Base-by-base conservation (phyloP, 2,113 vertebrate species). In the Oceanodroma tethys region DNA sequence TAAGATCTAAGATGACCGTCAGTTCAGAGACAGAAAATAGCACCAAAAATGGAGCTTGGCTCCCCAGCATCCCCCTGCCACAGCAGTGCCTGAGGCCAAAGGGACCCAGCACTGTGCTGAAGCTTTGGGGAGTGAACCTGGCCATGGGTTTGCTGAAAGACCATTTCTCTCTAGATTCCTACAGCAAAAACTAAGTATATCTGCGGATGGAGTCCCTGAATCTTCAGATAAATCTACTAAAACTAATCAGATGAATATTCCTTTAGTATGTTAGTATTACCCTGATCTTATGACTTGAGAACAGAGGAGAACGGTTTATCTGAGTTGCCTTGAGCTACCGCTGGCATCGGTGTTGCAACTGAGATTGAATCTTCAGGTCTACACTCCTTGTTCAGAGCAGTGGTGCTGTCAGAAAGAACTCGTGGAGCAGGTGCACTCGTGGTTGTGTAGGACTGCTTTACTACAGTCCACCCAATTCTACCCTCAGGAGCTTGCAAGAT, bases 401-500 rank as follows among this genome's bases (percentile, higher is more conserved):
- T 27, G 36, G 29, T 82, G 58, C 94, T 88, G 89, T 88, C 91
- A 66, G 78, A 73, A 95, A 34, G 70, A 42, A 89, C 95, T 86
- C 91, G 70, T 73, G 83, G 91, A 76, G 73, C 56, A 50, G 74
- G 71, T 94, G 84, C 73, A 38, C 74, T 85, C 9, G 1, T 78
- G 86, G 86, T 29, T 5, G 16, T 63, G 93, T 88, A 82, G 87
- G 91, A 89, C 71, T 82, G 26, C 45, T 40, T 80, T 91, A 93
- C 91, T 93, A 95, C 78, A 82, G 74, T 88, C 76, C 81, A 81
- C 91, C 87, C 81, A 88, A 90, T 66, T 30, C 45, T 76, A 36
- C 83, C 73, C 84, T 90, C 71, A 94, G 81, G 89, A 96, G 27
- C 67, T 88, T n/a, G 10, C 50, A 94, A 94, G 66, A 83, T 34